These are phyloP conservation scores for Prorops nasuta DNA, from an alignment of 1,140 invertebrate genomes.

Conservation along the genomic window DNA sequence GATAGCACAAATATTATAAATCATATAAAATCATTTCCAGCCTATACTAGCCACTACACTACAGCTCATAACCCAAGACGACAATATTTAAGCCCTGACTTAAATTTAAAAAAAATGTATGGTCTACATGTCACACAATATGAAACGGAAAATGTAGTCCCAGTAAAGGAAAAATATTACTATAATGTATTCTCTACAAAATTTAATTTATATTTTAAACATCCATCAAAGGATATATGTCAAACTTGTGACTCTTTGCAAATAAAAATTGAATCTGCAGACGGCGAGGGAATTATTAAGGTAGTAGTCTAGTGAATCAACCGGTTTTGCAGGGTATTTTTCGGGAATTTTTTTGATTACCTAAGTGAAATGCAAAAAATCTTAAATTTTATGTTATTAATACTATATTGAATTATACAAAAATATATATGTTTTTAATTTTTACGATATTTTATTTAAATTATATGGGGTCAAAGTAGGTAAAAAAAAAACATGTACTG, in stretches of 20 bases:
- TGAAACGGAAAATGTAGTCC: slow-evolving; percentile 36
- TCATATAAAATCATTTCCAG: slow-evolving; percentile 20
- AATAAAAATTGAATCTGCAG: slow-evolving; percentile 10
- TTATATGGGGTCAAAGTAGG: too few species aligned
- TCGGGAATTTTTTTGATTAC: too few species aligned
- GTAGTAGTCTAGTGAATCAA: too few species aligned
- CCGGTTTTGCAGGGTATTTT: too few species aligned
- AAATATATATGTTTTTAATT: too few species aligned
- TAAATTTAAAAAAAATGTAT: slow-evolving; percentile 53
- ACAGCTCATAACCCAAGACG: slow-evolving; percentile 50
- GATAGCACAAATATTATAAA: slow-evolving; percentile 16
- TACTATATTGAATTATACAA: too few species aligned
- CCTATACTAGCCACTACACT: slow-evolving; percentile 27
- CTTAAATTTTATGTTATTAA: too few species aligned
- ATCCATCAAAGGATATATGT: slow-evolving; percentile 37
- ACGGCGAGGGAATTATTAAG: too few species aligned
- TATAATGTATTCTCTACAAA: slow-evolving; percentile 54
- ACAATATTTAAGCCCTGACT: slow-evolving; percentile 50
- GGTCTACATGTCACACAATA: slow-evolving; percentile 49
- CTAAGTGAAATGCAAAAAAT: too few species aligned
- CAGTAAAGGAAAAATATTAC: slow-evolving; percentile 55
- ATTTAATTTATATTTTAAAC: slow-evolving; percentile 54
- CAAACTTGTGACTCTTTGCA: slow-evolving; percentile 18
- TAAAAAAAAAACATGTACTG: too few species aligned
- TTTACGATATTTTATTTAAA: too few species aligned